Evolutionary conservation across 2,888 invertebrate species (phyloP).

Genomic region (Amorpha juglandis): DNA sequence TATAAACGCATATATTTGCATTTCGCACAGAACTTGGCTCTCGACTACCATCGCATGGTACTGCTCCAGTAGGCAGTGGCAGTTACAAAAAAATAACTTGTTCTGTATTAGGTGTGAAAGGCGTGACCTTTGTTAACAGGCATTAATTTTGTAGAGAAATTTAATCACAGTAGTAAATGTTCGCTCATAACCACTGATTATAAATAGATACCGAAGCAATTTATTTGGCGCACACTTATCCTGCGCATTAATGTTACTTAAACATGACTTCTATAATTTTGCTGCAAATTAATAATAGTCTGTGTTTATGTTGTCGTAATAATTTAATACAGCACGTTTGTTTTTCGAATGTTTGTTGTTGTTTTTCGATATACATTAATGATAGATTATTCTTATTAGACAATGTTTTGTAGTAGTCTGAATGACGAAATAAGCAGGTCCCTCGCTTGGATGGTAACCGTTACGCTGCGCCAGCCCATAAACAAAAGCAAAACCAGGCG

Average conservation of each 20-base stretch:
- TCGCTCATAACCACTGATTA: constrained; percentile 29
- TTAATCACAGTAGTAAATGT: constrained; percentile 53
- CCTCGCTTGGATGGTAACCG: too few species aligned
- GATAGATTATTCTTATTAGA: not conserved
- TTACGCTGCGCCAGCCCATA: too few species aligned
- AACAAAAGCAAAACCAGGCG: too few species aligned
- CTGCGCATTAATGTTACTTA: constrained; percentile 38
- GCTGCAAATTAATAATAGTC: constrained; percentile 45
- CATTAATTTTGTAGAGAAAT: constrained; percentile 53
- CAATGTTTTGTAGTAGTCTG: too few species aligned
- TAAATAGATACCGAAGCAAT: constrained; percentile 43
- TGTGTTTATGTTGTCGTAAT: constrained; percentile 29
- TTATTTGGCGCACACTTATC: constrained; percentile 47
- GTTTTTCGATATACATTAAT: not conserved
- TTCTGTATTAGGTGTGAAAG: constrained; percentile 59
- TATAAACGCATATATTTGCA: not conserved
- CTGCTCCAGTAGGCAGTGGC: constrained; percentile 5
- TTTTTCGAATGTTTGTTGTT: not conserved
- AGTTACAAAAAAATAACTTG: constrained; percentile 37
- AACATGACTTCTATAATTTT: constrained; percentile 44
- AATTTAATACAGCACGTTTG: constrained; percentile 1
- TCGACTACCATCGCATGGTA: not conserved
- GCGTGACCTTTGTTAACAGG: constrained; percentile 55
- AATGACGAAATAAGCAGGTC: too few species aligned
- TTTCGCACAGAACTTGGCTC: not conserved